Evolutionary conservation across 2,797 vertebrate species (phyloP).

Genomic region (Vireo griseus): DNA sequence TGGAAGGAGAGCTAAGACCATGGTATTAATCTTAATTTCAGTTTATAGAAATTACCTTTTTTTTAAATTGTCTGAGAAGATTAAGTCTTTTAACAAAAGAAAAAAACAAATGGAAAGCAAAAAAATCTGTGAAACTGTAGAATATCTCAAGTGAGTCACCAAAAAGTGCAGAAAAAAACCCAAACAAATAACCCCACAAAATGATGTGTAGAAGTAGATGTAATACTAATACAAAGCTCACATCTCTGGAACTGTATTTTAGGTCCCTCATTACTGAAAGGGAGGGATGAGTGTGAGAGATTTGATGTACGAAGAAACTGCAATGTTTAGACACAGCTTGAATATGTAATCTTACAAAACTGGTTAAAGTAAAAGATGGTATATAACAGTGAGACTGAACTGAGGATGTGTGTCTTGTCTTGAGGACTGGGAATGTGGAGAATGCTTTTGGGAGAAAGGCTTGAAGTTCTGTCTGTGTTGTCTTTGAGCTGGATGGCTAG

Average conservation of each 20-base stretch:
- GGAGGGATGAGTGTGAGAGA: neutral
- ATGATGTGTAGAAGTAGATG: neutral
- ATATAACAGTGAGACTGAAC: neutral
- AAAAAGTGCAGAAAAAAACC: neutral
- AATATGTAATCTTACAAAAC: neutral
- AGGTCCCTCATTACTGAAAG: neutral
- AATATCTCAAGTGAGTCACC: neutral
- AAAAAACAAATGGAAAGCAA: neutral
- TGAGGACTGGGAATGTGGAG: neutral
- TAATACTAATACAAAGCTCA: neutral
- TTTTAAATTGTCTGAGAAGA: neutral
- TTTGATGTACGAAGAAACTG: neutral
- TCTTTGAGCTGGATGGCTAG: neutral
- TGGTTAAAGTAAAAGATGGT: neutral
- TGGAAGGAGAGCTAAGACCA: neutral
- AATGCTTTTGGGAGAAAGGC: neutral
- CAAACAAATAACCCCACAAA: neutral
- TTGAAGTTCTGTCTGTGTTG: neutral
- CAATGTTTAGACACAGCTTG: neutral
- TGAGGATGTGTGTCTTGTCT: neutral
- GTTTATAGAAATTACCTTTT: neutral
- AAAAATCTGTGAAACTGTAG: neutral
- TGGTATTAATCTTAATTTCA: neutral
- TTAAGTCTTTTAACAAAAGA: neutral
- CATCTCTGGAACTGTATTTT: neutral